Base-by-base conservation (phyloP, 2,113 vertebrate species). In the Variabilichromis moorii region DNA sequence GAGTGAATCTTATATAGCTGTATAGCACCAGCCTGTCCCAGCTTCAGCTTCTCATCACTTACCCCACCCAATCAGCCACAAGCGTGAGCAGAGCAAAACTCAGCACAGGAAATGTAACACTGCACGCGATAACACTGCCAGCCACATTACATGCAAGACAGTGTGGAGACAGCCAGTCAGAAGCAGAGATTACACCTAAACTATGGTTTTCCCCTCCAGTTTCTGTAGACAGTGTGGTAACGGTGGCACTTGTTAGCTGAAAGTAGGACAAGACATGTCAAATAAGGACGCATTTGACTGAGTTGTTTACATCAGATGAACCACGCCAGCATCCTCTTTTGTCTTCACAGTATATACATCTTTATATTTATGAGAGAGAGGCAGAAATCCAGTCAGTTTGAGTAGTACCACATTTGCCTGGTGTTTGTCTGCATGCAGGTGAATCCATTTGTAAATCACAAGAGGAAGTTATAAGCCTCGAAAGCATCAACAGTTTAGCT, bases 101-200 rank as follows among this genome's bases (percentile, higher is more conserved):
- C 8, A 26, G 8, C 61, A 88, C 24, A 90, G 92, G 89, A 93
- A 93, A 86, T 63, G 8, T 10, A 81, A 12, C 6, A 16, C 14
- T 73, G 71, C 68, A 80, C 3, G 3, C 26, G 3, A 24, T 10
- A 14, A 11, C 13, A 12, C 16, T 7, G 6, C 17, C 51, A 89
- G 87, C 88, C 92, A 78, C 89, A 82, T 13, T 31, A 51, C 40
- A 81, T 50, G 11, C 5, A 50, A 8, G 11, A 24, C 4, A 4
- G 7, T 28, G 66, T 7, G 31, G 45, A 16, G 16, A 57, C 10
- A 82, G 28, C n/a, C 4, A 93, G 92, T 94, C 71, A 91, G 19
- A 82, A 3, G 59, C 90, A 92, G 63, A 87, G 92, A 94, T 92
- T 94, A 78, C 61, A 88, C 73, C 45, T 37, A 26, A 73, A 26